phyloP scores from a whole-genome alignment of 1,140 invertebrate species.

The Atta cephalotes region DNA sequence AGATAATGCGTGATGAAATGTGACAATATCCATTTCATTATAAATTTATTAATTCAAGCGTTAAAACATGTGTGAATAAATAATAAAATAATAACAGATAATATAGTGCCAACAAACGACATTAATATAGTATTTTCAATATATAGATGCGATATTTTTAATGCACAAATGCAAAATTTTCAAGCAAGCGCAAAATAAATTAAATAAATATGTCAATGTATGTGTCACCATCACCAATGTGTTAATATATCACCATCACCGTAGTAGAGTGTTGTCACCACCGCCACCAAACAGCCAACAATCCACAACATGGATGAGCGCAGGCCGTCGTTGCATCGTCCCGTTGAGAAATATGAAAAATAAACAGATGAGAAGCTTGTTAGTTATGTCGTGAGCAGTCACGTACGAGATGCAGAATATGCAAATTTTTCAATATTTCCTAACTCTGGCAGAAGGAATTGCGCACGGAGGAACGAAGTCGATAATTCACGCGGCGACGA shows the following conservation, averaged over 20 bases:
- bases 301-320: not conserved
- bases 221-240: constrained; percentile 17
- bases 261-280: constrained; percentile 26
- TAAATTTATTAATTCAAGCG: not conserved
- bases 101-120: not conserved
- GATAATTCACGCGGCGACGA: constrained; percentile 71
- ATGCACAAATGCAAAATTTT: not conserved
- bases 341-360: constrained; percentile 66
- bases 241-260: constrained; percentile 46
- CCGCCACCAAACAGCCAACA: constrained; percentile 13
- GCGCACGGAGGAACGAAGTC: constrained; percentile 30
- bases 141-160: not conserved
- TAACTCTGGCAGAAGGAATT: constrained; percentile 1
- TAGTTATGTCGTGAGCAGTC: constrained; percentile 47
- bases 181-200: constrained; percentile 10
- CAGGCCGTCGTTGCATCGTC: constrained; percentile 27
- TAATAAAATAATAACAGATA: not conserved
- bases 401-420: constrained; percentile 28
- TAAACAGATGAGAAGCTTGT: constrained; percentile 37
- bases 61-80: not conserved
- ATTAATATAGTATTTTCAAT: not conserved
- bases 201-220: not conserved
- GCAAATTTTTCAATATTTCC: constrained; percentile 46
- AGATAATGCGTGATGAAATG: constrained; percentile 22
- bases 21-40: not conserved